These are phyloP conservation scores for Anguilla pacifica DNA, from an alignment of 2,797 vertebrate species.

Conservation along the genomic window DNA sequence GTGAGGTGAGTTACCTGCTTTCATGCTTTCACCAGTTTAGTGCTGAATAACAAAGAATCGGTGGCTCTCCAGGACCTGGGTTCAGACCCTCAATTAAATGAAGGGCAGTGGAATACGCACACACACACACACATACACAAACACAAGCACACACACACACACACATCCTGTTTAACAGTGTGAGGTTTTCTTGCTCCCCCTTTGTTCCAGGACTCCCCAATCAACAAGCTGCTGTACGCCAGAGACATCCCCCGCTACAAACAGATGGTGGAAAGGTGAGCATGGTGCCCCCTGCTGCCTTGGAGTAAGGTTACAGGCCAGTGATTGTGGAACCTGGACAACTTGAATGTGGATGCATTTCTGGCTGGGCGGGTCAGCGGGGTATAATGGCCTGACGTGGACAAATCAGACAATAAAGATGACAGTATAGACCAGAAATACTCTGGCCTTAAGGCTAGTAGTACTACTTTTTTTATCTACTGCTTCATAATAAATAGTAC, in stretches of 20 bases:
- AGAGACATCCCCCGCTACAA: conserved; percentile 98
- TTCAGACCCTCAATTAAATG: not conserved
- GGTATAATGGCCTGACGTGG: not conserved
- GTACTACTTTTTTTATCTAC: too few relatives aligned
- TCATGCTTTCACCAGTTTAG: not conserved
- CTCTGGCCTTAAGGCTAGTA: too few relatives aligned
- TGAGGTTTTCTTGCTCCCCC: conserved; percentile 30
- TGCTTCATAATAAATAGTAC: too few relatives aligned
- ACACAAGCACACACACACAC: not conserved
- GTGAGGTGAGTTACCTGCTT: too few relatives aligned
- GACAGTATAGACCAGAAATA: too few relatives aligned
- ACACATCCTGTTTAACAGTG: not conserved
- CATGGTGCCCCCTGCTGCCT: conserved; percentile 12
- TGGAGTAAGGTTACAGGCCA: not conserved
- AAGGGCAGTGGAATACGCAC: not conserved
- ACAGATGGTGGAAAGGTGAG: conserved; percentile 96
- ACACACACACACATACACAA: too few relatives aligned
- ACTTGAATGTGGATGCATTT: not conserved
- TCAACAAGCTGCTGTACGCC: conserved; percentile 97
- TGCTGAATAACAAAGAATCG: not conserved
- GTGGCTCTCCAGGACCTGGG: not conserved
- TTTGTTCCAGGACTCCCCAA: conserved; percentile 87
- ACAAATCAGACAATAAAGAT: not conserved
- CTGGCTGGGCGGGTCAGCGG: not conserved
- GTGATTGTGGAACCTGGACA: not conserved